Evolutionary conservation across 2,113 vertebrate species (phyloP), one percentile per base, ranked within the genome.

Genomic region (Tragulus kanchil): DNA sequence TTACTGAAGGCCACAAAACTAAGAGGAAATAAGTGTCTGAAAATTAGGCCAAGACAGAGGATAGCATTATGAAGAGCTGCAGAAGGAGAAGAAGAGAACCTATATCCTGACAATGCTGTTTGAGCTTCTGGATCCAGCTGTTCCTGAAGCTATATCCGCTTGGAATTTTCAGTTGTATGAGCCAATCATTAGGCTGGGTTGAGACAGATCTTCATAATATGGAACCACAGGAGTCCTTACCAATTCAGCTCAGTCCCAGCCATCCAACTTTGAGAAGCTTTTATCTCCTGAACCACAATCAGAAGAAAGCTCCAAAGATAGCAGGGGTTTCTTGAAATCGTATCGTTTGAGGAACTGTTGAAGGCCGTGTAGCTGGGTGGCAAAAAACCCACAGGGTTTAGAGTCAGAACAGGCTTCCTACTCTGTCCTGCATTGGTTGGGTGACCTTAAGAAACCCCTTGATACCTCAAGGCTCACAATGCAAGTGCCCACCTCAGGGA

Each of bases 91-190:
- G 11, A 11, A 25, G 16, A 8, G 77, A 48, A 13, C 48, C 56
- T 50, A 56, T 58, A 36, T 59, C 52, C 58, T 62, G 19, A 25
- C 26, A 26, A 26, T 36, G 65, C 11, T n/a, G 12, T 25, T 58
- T 42, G 36, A 71, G 36, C n/a, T 62, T 92, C 90, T 92, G 73
- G 95, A 73, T 87, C 56, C 36, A 94, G 84, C 90, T 87, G n/a
- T 28, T 42, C 84, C 92, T 91, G 87, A 95, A 94, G 77, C 50
- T 36, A 9, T 85, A 4, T 1, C 16, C 5, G 11, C 48, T 45
- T 61, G 61, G 36, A 42, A 56, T 50, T 65, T 94, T 83, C 88
- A 91, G 28, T 54, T 73, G 59, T 45, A 48, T 8, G 21, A 82
- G 59, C 58, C 92, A 64, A 54, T 23, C 36, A 48, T 31, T 25